phyloP scores from a whole-genome alignment of 2,888 invertebrate genomes.

The Tenthredo scrophulariae region DNA sequence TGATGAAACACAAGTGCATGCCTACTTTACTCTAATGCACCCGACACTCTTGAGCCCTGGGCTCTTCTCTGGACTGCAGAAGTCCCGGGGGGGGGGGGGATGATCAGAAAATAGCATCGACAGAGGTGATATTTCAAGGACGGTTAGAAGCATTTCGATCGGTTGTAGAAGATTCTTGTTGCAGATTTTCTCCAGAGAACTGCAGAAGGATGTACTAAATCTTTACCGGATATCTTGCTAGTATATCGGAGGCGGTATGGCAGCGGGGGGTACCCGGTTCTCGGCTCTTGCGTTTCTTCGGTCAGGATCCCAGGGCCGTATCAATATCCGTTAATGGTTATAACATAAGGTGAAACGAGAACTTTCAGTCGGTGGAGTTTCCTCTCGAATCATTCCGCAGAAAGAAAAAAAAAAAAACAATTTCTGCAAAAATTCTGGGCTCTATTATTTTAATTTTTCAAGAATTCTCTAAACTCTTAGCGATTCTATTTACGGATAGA shows the following conservation, averaged over 20 bases:
- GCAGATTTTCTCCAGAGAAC: slow-evolving; percentile 70
- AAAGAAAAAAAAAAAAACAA: too few relatives aligned
- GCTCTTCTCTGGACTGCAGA: neutral
- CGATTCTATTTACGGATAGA: neutral
- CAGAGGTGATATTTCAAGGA: slow-evolving; percentile 70
- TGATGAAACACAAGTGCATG: too few relatives aligned
- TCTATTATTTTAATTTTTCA: too few relatives aligned
- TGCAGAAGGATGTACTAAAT: slow-evolving; percentile 75
- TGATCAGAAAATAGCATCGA: slow-evolving; percentile 53
- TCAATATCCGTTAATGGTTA: neutral
- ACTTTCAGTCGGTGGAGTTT: too few relatives aligned
- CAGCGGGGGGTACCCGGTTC: slow-evolving; percentile 74
- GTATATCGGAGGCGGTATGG: slow-evolving; percentile 77
- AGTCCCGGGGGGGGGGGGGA: neutral
- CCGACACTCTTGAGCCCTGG: neutral
- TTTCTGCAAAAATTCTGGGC: too few relatives aligned
- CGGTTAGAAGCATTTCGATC: slow-evolving; percentile 74
- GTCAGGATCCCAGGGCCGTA: slow-evolving; percentile 37
- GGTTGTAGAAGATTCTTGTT: slow-evolving; percentile 75
- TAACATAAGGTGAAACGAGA: too few relatives aligned
- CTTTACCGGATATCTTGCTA: slow-evolving; percentile 75
- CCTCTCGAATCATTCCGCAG: too few relatives aligned
- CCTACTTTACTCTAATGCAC: neutral
- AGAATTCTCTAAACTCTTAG: neutral
- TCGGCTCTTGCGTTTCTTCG: slow-evolving; percentile 54